Evolutionary conservation across 2,888 invertebrate genomes (phyloP), one percentile per base, ranked within the genome.

Genomic region (Eupithecia subfuscata): DNA sequence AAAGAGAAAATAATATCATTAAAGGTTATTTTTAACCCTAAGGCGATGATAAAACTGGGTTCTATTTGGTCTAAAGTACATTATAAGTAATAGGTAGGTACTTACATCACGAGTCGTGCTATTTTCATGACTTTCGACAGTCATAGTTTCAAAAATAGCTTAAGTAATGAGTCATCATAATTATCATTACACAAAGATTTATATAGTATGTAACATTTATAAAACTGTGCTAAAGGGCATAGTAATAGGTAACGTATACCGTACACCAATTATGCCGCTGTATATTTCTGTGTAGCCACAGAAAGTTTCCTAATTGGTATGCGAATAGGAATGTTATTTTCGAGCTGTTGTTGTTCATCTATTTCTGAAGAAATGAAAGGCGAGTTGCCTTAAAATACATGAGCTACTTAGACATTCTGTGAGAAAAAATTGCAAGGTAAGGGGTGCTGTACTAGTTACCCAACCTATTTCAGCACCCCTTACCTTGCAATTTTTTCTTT

Each of bases 291-390:
- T 60, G 60, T 60, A 5, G 25, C 3, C 25, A 14, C 60, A 60
- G 22, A 60, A 60, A 25, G 60, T 60, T 60, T 25, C 60, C 14
- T 60, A 60, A 60, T 60, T 60, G 60, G 60, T 60, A 60, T 60
- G 25, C 12, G 25, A 60, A 60, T 25, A 60, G 25, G 25, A 12
- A 25, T 60, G 22, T 14, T 60, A 60, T 25, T 60, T 60, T 14
- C 14, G 25, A 7, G 22, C 12, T 56, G 22, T 22, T 56, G 22
- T 56, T 22, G 37, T 37, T 37, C 7, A 37, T 37, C 37, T 37
- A 7, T 37, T 37, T 37, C 37, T 37, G 7, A 37, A 37, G 37
- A 37, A 37, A 7, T 37, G 37, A 37, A 37, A 37, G 37, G 37
- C 37, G 37, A 6, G 37, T 37, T 37, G 37, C 37, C 37, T 37